These are phyloP conservation scores for Drosophila aldrichi DNA, from an alignment of 2,888 invertebrate genomes.

Conservation along the genomic window DNA sequence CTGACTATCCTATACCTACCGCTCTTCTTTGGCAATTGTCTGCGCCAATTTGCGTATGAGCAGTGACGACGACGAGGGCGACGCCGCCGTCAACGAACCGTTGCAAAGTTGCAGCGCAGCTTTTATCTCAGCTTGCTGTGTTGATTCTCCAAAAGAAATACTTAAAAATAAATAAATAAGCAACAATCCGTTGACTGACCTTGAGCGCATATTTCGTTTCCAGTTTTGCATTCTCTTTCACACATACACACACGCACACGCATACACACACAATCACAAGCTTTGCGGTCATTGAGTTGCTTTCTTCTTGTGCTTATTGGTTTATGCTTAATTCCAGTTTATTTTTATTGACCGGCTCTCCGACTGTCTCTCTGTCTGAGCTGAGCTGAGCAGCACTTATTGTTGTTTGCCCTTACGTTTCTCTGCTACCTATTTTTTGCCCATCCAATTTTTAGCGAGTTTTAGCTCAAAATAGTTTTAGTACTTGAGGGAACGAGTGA, in stretches of 20 bases:
- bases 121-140: constrained; percentile 56
- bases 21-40: constrained; percentile 32
- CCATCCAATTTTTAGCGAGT: constrained; percentile 25
- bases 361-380: constrained; percentile 13
- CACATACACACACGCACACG: constrained; percentile 21
- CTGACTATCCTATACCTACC: constrained; percentile 5
- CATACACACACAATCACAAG: constrained; percentile 21
- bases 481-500: constrained; percentile 10
- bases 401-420: constrained; percentile 21
- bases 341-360: constrained; percentile 61
- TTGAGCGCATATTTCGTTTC: constrained; percentile 78
- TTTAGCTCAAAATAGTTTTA: constrained; percentile 6
- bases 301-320: constrained; percentile 70
- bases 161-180: constrained; percentile 31
- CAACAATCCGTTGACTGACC: constrained; percentile 81
- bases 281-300: constrained; percentile 48
- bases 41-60: constrained; percentile 53
- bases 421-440: constrained; percentile 28
- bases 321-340: constrained; percentile 78
- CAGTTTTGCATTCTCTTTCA: constrained; percentile 60
- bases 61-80: constrained; percentile 13
- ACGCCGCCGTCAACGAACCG: constrained; percentile 18
- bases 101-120: constrained; percentile 55
- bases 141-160: constrained; percentile 45
- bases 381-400: constrained; percentile 35